Conservation (phyloP, 2,113 vertebrate species). For the Uria lomvia region DNA sequence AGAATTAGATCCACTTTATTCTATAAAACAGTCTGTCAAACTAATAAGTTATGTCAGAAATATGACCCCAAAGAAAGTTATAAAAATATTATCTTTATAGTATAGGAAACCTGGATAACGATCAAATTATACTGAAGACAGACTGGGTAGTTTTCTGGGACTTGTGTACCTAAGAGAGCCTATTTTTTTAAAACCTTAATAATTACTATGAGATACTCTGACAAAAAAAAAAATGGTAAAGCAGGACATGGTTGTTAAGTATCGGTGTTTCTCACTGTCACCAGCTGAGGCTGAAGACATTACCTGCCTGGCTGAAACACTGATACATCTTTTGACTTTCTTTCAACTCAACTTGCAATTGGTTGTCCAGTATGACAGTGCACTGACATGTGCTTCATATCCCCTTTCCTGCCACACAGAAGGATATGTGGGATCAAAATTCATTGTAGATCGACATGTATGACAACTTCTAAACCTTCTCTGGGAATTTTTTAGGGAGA, state of each 20-base stretch:
- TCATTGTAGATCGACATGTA: not conserved
- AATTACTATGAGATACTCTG: not conserved
- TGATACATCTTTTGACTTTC: not conserved
- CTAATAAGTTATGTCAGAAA: not conserved
- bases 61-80: not conserved
- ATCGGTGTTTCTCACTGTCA: not conserved
- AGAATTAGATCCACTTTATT: not conserved
- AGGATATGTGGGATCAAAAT: not conserved
- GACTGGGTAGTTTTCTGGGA: not conserved
- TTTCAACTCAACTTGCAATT: not conserved
- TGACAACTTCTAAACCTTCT: not conserved
- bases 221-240: not conserved
- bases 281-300: not conserved
- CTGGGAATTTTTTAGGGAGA: not conserved
- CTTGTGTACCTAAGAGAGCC: not conserved
- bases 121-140: not conserved
- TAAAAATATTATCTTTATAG: not conserved
- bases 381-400: not conserved
- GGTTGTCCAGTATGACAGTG: not conserved
- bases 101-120: not conserved
- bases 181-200: not conserved
- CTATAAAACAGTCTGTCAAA: not conserved
- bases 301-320: not conserved
- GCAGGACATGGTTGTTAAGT: not conserved
- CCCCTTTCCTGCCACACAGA: not conserved